These are phyloP conservation scores for human (Homo sapiens) DNA, from an alignment of 2,113 vertebrate genomes.

Conservation along the genomic window GRCh38 chr19:43763001-43763500, in stretches of 20 bases:
- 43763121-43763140: background rate
- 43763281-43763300: background rate
- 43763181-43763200: background rate
- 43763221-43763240: background rate
- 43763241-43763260: background rate
- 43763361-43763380: too few species aligned
- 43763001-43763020: background rate
- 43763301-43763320: background rate
- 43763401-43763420: too few species aligned
- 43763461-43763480: too few species aligned
- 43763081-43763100: background rate
- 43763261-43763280: background rate
- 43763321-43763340: background rate
- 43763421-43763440: too few species aligned
- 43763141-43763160: background rate
- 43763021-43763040: fast-evolving
- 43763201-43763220: background rate
- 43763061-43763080: background rate
- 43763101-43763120: background rate
- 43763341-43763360: too few species aligned
- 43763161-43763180: background rate
- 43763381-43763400: too few species aligned
- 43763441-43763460: too few species aligned
- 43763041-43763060: background rate
- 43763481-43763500: background rate